Base-by-base conservation (phyloP, 2,113 vertebrate genomes). In the Naja naja region DNA sequence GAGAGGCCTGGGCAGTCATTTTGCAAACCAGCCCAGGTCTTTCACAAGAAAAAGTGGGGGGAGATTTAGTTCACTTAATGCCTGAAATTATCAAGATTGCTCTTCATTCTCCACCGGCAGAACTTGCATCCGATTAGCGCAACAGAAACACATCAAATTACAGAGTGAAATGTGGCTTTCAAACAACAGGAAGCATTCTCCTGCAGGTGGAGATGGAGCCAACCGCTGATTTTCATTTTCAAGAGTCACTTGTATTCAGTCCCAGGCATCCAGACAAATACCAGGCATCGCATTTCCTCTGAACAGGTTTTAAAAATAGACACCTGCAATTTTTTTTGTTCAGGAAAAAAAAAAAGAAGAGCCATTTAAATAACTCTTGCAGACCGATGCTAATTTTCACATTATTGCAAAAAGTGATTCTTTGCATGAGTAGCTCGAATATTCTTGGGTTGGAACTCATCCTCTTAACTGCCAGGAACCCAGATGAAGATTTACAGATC, bases 81-180 rank as follows among this genome's bases (percentile, higher is more conserved):
- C 92, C 88, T 95, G 43, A 47, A 93, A 95, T 87, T 23, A 47
- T 0, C 91, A 11, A 94, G 94, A 95, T 14, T 3, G 5, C 4
- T 81, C 7, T 58, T 91, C 94, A 85, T 89, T 93, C 85, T 23
- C 30, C 34, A 55, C 56, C 53, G 81, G 27, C 74, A 53, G 54
- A 90, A 94, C 10, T 55, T 27, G 20, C 5, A 34, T 22, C 89
- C 60, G 20, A 90, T 94, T 92, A 85, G 18, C 74, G 89, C 23
- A 93, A 90, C 30, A 1, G 93, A 93, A 94, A 90, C 11, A 90
- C 6, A 2, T 54, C 27, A 93, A 8, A 91, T 92, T 93, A 91
- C 92, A 93, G 34, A 91, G 88, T 93, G 86, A 27, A n/a, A 55
- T 92, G 95, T 89, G 23, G 7, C 94, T 95, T 94, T 94, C 53